phyloP scores from a whole-genome alignment of 2,888 invertebrate genomes.

The Ligdia adustata region DNA sequence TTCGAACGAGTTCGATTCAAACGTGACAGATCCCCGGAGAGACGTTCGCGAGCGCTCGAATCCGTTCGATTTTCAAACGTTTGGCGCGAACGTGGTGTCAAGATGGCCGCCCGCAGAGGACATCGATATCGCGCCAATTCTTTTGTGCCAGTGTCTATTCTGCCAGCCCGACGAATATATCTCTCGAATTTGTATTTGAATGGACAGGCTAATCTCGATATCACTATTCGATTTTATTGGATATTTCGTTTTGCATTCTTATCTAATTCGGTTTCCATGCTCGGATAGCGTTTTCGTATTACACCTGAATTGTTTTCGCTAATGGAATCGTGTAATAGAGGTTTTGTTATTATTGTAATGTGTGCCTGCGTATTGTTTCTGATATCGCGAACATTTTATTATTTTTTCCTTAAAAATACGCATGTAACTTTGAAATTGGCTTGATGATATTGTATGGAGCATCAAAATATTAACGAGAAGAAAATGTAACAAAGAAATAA shows the following conservation, averaged over 20 bases:
- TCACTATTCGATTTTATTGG: slow-evolving; percentile 58
- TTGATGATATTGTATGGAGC: neutral
- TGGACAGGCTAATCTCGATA: slow-evolving; percentile 71
- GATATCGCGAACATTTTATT: neutral
- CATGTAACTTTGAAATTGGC: no score
- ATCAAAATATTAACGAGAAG: neutral
- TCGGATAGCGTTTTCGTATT: slow-evolving; percentile 14
- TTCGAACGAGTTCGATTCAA: slow-evolving; percentile 55
- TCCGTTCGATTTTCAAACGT: slow-evolving; percentile 37
- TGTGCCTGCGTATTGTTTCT: neutral
- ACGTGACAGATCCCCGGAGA: slow-evolving; percentile 52
- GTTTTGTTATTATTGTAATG: slow-evolving; percentile 9
- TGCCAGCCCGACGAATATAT: slow-evolving; percentile 67
- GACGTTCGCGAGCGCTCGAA: slow-evolving; percentile 46
- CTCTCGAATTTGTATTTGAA: slow-evolving; percentile 71
- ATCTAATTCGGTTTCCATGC: slow-evolving; percentile 30
- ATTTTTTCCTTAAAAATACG: neutral
- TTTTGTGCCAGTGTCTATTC: slow-evolving; percentile 52
- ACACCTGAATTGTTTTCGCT: slow-evolving; percentile 16
- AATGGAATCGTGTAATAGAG: slow-evolving; percentile 9
- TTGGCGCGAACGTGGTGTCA: slow-evolving; percentile 40
- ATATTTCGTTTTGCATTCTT: slow-evolving; percentile 43
- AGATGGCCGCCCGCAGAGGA: slow-evolving; percentile 50
- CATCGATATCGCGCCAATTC: slow-evolving; percentile 76
- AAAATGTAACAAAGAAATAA: neutral